Evolutionary conservation across 2,113 vertebrate species (phyloP), one percentile per base, ranked within the genome.

Genomic region (Phoxinus phoxinus): DNA sequence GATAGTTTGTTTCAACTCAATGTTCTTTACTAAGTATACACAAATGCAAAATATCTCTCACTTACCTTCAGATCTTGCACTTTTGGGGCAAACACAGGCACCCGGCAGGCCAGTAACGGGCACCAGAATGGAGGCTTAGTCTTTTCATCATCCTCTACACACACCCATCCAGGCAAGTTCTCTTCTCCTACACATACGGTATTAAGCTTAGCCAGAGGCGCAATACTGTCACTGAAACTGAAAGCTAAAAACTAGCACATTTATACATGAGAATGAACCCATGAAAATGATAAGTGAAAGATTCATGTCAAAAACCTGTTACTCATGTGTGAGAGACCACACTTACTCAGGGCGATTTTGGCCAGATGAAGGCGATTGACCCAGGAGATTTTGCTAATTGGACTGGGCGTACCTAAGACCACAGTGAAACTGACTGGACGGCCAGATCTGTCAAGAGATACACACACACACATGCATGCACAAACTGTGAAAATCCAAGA

Each of bases 381-480:
- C 96, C 96, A 97, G 87, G 94, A 95, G 89, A 97, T 97, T 93
- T 97, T 97, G 91, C 96, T 97, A 90, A 96, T 91, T 7, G 96
- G 95, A 86, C 88, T 97, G 25, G 96, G 96, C 0, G 96, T 97
- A 91, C 96, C 96, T 91, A 97, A 97, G 83, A 97, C 96, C 78
- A 96, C 96, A 94, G 97, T 96, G 92, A 97, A 96, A 0, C 95
- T 97, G 90, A 96, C 94, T 53, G 96, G 96, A 8, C 96, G 96
- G 19, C 96, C 96, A 0, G 96, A 96, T 87, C 96, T 97, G 87
- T 25, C 23, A 75, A 87, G 35, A 63, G 56, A 82, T 30, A 32
- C 3, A 58, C 32, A 53, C 17, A 56, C 53, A 56, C 51, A 51
- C 81, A 35, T 71, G 78, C 71, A 89, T 15, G n/a, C 72, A 75